Evolutionary conservation across 2,113 vertebrate genomes (phyloP).

Genomic region (Mobula hypostoma): DNA sequence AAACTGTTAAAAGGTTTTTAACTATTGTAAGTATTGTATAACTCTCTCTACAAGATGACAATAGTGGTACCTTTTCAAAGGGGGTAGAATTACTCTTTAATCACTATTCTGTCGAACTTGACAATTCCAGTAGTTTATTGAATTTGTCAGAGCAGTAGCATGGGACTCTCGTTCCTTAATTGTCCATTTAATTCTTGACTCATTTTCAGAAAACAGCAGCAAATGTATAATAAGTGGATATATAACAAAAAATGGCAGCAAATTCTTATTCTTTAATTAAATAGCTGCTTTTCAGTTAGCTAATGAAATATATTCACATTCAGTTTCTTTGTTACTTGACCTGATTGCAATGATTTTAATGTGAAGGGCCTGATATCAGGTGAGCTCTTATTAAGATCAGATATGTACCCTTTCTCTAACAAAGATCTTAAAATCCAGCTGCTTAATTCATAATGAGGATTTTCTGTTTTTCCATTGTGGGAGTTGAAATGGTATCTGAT

Average conservation of each 20-base stretch:
- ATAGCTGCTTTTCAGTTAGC: neutral
- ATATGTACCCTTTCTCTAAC: neutral
- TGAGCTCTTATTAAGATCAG: neutral
- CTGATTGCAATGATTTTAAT: neutral
- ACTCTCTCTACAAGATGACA: neutral
- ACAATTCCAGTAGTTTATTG: neutral
- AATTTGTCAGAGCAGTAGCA: neutral
- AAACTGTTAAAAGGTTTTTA: neutral
- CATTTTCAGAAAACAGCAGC: neutral
- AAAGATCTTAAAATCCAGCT: neutral
- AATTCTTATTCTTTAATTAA: neutral
- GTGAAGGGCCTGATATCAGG: neutral
- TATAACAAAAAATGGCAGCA: neutral
- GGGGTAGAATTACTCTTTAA: neutral
- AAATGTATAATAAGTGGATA: neutral
- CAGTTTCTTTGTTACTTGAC: neutral
- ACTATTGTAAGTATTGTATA: neutral
- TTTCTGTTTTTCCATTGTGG: neutral
- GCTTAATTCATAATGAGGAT: neutral
- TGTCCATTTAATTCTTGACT: conserved; percentile 16
- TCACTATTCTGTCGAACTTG: neutral
- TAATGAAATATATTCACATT: neutral
- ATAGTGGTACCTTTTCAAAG: neutral
- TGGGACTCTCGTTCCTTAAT: neutral
- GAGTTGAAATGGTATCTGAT: neutral